A percentile compares a stretch with the other conserved stretches of the same genome.
Evolutionary conservation across 2,797 vertebrate species (phyloP).

Genomic region (Dermochelys coriacea): DNA sequence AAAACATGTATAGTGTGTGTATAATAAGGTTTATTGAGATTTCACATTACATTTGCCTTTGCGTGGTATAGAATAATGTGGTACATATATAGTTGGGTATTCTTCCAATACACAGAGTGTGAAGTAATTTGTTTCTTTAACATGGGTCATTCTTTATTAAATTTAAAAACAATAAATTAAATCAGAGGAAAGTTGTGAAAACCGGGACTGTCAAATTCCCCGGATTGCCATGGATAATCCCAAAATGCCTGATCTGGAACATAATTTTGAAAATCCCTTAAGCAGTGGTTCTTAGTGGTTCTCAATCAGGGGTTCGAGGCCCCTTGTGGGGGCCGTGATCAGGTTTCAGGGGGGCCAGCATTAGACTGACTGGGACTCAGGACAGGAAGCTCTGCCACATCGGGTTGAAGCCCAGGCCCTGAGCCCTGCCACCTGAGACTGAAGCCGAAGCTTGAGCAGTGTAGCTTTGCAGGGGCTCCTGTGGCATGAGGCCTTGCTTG

Average conservation of each 20-base stretch:
- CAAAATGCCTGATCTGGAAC: not conserved
- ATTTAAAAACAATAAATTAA: not conserved
- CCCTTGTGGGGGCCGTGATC: too few relatives aligned
- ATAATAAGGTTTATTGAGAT: not conserved
- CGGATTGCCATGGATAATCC: not conserved
- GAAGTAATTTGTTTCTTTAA: not conserved
- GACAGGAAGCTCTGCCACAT: too few relatives aligned
- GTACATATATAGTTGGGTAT: not conserved
- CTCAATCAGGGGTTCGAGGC: too few relatives aligned
- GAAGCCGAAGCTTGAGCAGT: too few relatives aligned
- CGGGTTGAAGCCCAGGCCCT: too few relatives aligned
- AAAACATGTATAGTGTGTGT: not conserved
- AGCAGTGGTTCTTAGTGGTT: not conserved
- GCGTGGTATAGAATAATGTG: not conserved
- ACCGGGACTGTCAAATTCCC: not conserved
- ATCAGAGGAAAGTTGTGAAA: not conserved
- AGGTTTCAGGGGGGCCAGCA: too few relatives aligned
- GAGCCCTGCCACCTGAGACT: too few relatives aligned
- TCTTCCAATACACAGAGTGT: not conserved
- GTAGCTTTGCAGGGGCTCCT: too few relatives aligned
- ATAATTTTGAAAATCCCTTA: not conserved
- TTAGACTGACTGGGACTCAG: too few relatives aligned
- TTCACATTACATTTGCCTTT: not conserved
- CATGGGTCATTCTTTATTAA: not conserved
- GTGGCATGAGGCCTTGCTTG: too few relatives aligned